phyloP scores from a whole-genome alignment of 2,888 invertebrate species.

The Tanytarsus gracilentus region DNA sequence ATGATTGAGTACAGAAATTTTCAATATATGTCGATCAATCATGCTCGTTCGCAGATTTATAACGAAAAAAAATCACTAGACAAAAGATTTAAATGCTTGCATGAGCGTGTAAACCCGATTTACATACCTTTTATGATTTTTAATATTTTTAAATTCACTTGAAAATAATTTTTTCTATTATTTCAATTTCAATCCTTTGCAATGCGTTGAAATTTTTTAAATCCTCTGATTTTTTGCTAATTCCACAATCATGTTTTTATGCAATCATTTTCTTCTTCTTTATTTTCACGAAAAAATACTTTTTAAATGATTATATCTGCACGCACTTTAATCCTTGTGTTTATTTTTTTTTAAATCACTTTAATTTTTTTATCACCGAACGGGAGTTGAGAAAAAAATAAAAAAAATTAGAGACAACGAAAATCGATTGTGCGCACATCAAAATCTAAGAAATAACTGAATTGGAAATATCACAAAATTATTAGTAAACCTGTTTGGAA shows the following conservation, averaged over 20 bases:
- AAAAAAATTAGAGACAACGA: constrained; percentile 11
- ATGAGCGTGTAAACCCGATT: background rate
- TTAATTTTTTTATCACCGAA: background rate
- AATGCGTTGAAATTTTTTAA: background rate
- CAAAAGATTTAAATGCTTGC: constrained; percentile 2
- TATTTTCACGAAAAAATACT: no score
- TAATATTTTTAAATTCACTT: background rate
- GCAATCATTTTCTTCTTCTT: no score
- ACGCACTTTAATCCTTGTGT: background rate
- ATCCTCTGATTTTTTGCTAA: background rate
- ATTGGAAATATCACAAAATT: constrained; percentile 27
- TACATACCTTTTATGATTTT: constrained; percentile 6
- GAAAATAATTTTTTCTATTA: background rate
- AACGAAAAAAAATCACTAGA: no score
- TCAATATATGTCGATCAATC: background rate
- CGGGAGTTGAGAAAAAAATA: background rate
- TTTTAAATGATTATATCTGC: no score
- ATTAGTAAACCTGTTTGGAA: constrained; percentile 26
- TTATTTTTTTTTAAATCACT: background rate
- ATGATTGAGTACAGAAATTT: background rate
- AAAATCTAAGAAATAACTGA: constrained; percentile 28
- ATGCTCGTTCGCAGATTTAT: no score
- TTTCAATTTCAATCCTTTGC: background rate
- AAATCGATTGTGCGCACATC: constrained; percentile 23
- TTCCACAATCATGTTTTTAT: background rate